These are phyloP conservation scores for Poeciliopsis infans DNA, from an alignment of 2,797 vertebrate species.

Conservation along the genomic window DNA sequence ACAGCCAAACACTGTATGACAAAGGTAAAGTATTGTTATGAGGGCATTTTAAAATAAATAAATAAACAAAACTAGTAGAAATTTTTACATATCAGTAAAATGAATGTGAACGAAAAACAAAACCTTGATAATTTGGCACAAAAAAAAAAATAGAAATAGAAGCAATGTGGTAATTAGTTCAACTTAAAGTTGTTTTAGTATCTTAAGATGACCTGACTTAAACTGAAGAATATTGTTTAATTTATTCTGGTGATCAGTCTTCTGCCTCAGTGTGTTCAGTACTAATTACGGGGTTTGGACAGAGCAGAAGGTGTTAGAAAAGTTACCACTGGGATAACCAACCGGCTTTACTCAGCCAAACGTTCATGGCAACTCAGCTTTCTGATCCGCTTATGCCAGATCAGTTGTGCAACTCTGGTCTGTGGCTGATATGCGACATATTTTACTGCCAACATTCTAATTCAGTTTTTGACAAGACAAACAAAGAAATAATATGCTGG, in stretches of 20 bases:
- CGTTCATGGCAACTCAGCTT: background rate
- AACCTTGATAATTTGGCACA: background rate
- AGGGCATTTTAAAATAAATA: background rate
- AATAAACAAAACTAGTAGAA: background rate
- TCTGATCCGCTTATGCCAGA: background rate
- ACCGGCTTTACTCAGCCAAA: background rate
- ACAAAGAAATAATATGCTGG: background rate
- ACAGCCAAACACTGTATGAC: background rate
- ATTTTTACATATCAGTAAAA: background rate
- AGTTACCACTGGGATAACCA: background rate
- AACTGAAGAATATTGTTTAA: background rate
- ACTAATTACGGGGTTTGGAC: background rate
- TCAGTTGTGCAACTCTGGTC: background rate
- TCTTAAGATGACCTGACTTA: background rate
- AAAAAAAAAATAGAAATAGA: background rate
- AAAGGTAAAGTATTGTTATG: background rate
- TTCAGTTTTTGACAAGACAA: background rate
- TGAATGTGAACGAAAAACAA: background rate
- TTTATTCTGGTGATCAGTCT: background rate
- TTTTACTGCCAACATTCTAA: background rate
- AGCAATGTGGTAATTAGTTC: background rate
- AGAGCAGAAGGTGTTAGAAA: background rate
- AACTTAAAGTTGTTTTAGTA: background rate
- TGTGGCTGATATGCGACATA: background rate
- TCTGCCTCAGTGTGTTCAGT: background rate